Evolutionary conservation across 2,113 vertebrate genomes (phyloP), one percentile per base, ranked within the genome.

Genomic region (Peromyscus polionotus): DNA sequence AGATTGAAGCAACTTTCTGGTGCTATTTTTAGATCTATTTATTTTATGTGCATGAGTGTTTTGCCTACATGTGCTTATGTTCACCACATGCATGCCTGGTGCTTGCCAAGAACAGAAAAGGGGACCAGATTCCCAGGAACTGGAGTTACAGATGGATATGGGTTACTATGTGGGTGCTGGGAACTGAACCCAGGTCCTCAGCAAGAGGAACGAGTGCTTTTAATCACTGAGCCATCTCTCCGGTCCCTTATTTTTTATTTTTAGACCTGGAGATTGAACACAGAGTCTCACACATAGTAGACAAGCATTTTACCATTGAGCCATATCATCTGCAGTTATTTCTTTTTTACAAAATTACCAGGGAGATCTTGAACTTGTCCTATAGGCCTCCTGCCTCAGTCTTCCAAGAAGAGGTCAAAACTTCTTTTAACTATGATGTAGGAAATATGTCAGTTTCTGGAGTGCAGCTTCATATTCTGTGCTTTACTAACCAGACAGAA

Each of bases 391-490:
- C 51, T 54, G 86, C 48, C 48, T 72, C 3, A 28, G 33, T 39
- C 4, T n/a, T 45, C 45, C 48, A 72, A 39, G 22, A 54, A 31
- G 19, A 70, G 91, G 51, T 48, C 61, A 93, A 92, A 90, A 59
- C 8, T 24, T 81, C 9, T 54, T 93, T 8, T 72, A 84, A 81
- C 33, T 86, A 61, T 51, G 90, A 54, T 72, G 54, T 45, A 72
- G 42, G 76, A 70, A 95, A 45, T 79, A 51, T 92, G 68, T 93
- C 57, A 95, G 45, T 3, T 90, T 90, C 57, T 90, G 9, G 26
- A 95, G 54, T 90, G 90, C 9, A 93, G 57, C 16, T 5, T 39
- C 79, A 93, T 93, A 93, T 70, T 39, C 20, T 80, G 26, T 79
- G 36, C 57, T 93, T 90, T 90, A 61, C 51, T 83, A 92, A 57